Evolutionary conservation across 2,113 vertebrate genomes (phyloP).

Genomic region (Thalassoma bifasciatum): DNA sequence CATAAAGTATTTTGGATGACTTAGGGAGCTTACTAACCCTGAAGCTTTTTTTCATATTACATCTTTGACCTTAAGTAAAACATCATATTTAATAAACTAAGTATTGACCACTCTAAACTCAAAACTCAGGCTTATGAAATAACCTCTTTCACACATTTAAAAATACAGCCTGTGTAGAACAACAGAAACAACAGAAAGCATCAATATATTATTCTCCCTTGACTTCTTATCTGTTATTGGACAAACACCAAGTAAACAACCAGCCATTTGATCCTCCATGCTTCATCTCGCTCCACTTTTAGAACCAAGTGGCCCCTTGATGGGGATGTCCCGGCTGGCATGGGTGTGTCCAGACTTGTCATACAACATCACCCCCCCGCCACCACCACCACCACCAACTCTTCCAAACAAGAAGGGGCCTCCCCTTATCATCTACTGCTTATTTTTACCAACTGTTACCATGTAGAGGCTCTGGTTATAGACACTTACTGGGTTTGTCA

Average conservation of each 20-base stretch:
- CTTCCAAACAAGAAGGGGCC: conserved; percentile 27
- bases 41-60: not conserved
- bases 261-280: conserved; percentile 61
- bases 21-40: not conserved
- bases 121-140: too few species aligned
- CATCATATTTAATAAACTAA: too few species aligned
- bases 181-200: too few species aligned
- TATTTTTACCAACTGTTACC: conserved; percentile 70
- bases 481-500: conserved; percentile 28
- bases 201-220: conserved; percentile 13
- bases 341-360: conserved; percentile 73
- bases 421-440: conserved; percentile 42
- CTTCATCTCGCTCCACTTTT: conserved; percentile 69
- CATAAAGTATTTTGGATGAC: not conserved
- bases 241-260: conserved; percentile 68
- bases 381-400: not conserved
- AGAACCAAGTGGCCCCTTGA: conserved; percentile 70
- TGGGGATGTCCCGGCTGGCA: conserved; percentile 64
- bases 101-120: too few species aligned
- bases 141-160: too few species aligned
- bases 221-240: conserved; percentile 44
- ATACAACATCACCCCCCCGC: not conserved
- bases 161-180: too few species aligned
- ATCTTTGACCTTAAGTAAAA: too few species aligned
- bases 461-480: conserved; percentile 72